Evolutionary conservation across 2,888 invertebrate species (phyloP).

Genomic region (Endotricha flammealis): DNA sequence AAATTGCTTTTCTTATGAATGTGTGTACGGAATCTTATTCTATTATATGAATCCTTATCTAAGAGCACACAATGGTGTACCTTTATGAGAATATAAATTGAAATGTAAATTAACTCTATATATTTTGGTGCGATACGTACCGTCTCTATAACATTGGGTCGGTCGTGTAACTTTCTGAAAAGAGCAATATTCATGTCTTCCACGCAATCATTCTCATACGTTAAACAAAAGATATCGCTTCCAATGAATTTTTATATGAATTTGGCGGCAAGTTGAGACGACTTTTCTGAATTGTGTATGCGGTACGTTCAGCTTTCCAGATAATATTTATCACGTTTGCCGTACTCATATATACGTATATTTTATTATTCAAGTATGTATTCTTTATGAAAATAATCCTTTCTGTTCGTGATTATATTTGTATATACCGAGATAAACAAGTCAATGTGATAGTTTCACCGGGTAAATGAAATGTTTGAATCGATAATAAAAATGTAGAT

Average conservation of each 20-base stretch:
- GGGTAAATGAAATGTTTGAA: too few relatives aligned
- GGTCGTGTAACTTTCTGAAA: background rate
- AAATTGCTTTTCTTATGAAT: conserved; percentile 6
- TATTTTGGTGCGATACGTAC: conserved; percentile 1
- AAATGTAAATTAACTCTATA: conserved; percentile 8
- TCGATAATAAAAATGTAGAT: too few relatives aligned
- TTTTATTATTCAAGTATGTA: conserved; percentile 7
- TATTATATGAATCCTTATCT: conserved; percentile 5
- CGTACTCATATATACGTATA: conserved; percentile 4
- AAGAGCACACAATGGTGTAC: conserved; percentile 4
- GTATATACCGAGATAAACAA: background rate
- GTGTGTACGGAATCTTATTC: conserved; percentile 1
- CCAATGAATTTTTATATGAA: conserved; percentile 39
- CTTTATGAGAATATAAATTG: conserved; percentile 5
- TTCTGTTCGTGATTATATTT: conserved; percentile 5
- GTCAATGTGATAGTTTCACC: too few relatives aligned
- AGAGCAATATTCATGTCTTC: conserved; percentile 6
- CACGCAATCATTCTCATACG: conserved; percentile 18
- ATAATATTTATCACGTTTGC: conserved; percentile 29
- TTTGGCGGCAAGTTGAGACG: conserved; percentile 20
- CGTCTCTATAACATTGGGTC: too few relatives aligned
- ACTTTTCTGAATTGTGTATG: conserved; percentile 24
- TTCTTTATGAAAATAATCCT: conserved; percentile 8
- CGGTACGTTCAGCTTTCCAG: conserved; percentile 25
- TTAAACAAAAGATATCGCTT: conserved; percentile 32